These are phyloP conservation scores for Parnassius smintheus DNA, from an alignment of 2,888 invertebrate genomes.

Conservation along the genomic window DNA sequence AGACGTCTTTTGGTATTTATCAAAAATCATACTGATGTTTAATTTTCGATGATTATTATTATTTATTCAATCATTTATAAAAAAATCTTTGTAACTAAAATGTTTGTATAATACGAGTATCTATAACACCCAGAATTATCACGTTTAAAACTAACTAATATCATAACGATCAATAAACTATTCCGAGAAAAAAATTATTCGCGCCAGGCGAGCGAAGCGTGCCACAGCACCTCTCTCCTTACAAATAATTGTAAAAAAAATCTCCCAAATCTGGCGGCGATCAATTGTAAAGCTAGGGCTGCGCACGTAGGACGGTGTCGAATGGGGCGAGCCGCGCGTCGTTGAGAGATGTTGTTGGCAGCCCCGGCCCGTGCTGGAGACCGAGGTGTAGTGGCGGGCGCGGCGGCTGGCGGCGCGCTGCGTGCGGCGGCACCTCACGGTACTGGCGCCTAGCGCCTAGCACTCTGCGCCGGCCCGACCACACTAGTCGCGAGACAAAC, in stretches of 20 bases:
- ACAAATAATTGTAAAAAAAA: neutral
- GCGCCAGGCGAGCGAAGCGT: conserved; percentile 23
- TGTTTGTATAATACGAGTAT: no score
- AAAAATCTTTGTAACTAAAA: no score
- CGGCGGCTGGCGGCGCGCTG: conserved; percentile 74
- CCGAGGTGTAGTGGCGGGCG: conserved; percentile 80
- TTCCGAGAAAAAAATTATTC: neutral
- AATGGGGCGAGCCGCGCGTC: conserved; percentile 75
- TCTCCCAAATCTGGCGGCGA: conserved; percentile 39
- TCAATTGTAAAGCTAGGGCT: conserved; percentile 66
- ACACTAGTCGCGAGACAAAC: conserved; percentile 25
- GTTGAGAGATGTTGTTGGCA: conserved; percentile 80
- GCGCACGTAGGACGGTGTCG: conserved; percentile 75
- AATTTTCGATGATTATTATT: no score
- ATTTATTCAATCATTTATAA: no score
- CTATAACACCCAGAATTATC: no score
- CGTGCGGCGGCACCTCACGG: conserved; percentile 77
- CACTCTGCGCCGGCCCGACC: conserved; percentile 19
- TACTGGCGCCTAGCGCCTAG: conserved; percentile 46
- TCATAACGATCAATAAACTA: no score
- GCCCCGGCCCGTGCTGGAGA: conserved; percentile 78
- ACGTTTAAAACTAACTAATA: no score
- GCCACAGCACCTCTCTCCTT: neutral
- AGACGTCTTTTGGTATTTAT: no score
- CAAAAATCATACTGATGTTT: no score